A percentile compares a stretch with the other conserved stretches of the same genome.
phyloP scores from a whole-genome alignment of 2,113 vertebrate genomes.

The Oxyruncus cristatus region DNA sequence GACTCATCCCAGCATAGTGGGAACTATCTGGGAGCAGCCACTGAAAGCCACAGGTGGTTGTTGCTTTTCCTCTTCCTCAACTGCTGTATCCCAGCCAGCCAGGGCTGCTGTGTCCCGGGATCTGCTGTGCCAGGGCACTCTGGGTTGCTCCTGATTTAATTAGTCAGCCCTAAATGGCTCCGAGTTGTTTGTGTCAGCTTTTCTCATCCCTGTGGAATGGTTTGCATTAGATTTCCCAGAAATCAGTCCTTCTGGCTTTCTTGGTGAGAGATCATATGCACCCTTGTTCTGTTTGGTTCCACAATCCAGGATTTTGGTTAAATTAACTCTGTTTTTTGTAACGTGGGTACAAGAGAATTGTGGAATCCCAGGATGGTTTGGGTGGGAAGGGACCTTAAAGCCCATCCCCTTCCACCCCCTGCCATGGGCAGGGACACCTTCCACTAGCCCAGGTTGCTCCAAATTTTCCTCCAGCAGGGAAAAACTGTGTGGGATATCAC shows the following conservation, averaged over 20 bases:
- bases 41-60: neutral
- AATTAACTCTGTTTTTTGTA: neutral
- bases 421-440: neutral
- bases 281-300: too few species aligned
- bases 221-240: neutral
- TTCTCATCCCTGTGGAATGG: neutral
- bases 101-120: neutral
- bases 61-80: neutral
- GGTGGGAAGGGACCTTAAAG: neutral
- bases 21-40: neutral
- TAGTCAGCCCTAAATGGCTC: neutral
- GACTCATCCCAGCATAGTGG: neutral
- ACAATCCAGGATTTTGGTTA: neutral
- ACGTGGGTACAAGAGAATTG: neutral
- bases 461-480: neutral
- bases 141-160: neutral
- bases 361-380: neutral
- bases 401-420: neutral
- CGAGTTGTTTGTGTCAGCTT: neutral
- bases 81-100: neutral
- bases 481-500: neutral
- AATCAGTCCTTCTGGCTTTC: neutral
- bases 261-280: too few species aligned
- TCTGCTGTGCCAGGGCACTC: neutral
- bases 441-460: neutral